Base-by-base conservation (phyloP, 2,888 invertebrate genomes). In the Monoplex corrugatus region DNA sequence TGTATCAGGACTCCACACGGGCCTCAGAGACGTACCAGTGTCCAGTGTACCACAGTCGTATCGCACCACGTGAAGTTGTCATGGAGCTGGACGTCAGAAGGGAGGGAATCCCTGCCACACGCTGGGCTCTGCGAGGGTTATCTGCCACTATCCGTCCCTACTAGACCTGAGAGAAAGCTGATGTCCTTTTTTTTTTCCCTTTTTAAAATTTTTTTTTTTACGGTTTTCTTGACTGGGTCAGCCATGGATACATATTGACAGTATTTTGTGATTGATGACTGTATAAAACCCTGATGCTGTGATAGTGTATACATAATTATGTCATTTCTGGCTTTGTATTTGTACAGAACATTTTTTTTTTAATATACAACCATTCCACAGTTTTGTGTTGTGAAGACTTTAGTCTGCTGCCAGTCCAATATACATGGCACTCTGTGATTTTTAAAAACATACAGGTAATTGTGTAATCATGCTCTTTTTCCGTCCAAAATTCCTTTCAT, bases 71-170 rank as follows among this genome's bases (percentile, higher is more conserved):
- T 28, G 94, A 94, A 32, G 94, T 95, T 0, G 93, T 96, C 86
- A 92, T 96, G 91, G 95, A 95, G 91, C 91, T 96, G 88, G 95
- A 96, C 87, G 93, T 96, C 13, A 91, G 94, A 32, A 93, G 94
- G 88, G 95, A 94, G 75, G 95, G 95, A 13, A 93, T 95, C 38
- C 93, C 95, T 32, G 93, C 95, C 40, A 93, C 94, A 8, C 92
- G 95, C 80, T 96, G 96, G 96, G 94, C 95, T 40, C 94, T 96
- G 23, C 90, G 96, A 32, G 95, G 96, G 19, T 94, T 96, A 19
- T 94, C 94, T 8, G 95, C 95, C 28, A 96, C 96, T 28, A 94
- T 96, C 80, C 92, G 95, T 90, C 95, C 95, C 28, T 95, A 95
- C 91, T 96, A 84, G 38, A 3, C 13, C 6, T 10, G 0, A 35